phyloP scores from a whole-genome alignment of 2,797 vertebrate species.

The Phaenicophaeus curvirostris region DNA sequence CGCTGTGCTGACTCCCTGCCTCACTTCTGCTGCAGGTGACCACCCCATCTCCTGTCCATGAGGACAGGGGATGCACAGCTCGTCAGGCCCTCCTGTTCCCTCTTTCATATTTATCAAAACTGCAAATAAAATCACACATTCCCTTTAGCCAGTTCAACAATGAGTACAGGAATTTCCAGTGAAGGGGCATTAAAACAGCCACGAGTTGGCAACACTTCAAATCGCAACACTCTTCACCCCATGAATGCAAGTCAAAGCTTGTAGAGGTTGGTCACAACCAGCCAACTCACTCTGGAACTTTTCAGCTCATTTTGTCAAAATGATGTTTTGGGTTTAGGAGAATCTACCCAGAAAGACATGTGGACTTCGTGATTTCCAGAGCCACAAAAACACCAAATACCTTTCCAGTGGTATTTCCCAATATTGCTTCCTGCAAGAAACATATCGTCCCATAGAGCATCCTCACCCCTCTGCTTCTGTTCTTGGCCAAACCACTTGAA shows the following conservation, averaged over 20 bases:
- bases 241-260: rapidly evolving
- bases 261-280: too few species aligned
- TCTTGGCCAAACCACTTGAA: neutral
- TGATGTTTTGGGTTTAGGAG: neutral
- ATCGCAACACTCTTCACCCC: neutral
- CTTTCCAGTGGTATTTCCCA: neutral
- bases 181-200: neutral
- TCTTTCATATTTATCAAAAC: neutral
- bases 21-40: neutral
- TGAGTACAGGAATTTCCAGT: neutral
- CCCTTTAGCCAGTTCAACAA: neutral
- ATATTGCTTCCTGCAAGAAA: neutral
- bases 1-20: neutral
- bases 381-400: neutral
- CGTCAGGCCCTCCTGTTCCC: neutral
- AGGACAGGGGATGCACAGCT: neutral
- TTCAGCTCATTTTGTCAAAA: neutral
- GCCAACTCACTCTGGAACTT: neutral
- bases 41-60: neutral
- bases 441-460: neutral
- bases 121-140: rapidly evolving
- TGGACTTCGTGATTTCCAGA: neutral
- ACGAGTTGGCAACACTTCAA: neutral
- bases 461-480: neutral
- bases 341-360: neutral